Evolutionary conservation across 2,797 vertebrate species (phyloP).

Genomic region (Parauchenoglanis punctatus): DNA sequence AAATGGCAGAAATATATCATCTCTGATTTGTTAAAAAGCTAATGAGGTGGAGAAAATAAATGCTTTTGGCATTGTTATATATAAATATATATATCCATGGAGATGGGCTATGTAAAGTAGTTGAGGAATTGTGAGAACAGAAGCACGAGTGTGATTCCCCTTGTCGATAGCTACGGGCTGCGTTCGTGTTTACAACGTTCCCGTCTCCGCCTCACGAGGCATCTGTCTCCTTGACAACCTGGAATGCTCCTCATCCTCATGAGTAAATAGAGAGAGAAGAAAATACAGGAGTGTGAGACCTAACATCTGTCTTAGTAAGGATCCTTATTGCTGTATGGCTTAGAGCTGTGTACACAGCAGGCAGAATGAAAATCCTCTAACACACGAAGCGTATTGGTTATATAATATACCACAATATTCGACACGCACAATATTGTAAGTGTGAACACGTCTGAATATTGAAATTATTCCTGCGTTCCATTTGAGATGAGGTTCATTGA

Average conservation of each 20-base stretch:
- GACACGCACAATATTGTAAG: not conserved
- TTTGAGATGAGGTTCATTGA: not conserved
- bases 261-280: conserved; percentile 32
- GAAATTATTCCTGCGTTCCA: not conserved
- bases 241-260: conserved; percentile 22
- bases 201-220: conserved; percentile 19
- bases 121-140: not conserved
- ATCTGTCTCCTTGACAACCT: conserved; percentile 49
- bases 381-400: not conserved
- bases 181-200: conserved; percentile 8
- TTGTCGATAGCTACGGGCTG: conserved; percentile 2
- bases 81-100: conserved; percentile 2
- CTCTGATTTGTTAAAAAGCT: not conserved
- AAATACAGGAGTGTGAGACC: conserved; percentile 30
- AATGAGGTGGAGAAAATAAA: not conserved
- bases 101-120: conserved; percentile 1
- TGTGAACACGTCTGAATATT: not conserved
- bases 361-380: not conserved
- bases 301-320: conserved; percentile 40
- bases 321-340: conserved; percentile 22
- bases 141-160: not conserved
- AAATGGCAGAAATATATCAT: not conserved
- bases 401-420: not conserved
- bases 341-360: conserved; percentile 18
- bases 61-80: not conserved